phyloP scores from a whole-genome alignment of 1,140 invertebrate species.

The Brachionus calyciflorus region DNA sequence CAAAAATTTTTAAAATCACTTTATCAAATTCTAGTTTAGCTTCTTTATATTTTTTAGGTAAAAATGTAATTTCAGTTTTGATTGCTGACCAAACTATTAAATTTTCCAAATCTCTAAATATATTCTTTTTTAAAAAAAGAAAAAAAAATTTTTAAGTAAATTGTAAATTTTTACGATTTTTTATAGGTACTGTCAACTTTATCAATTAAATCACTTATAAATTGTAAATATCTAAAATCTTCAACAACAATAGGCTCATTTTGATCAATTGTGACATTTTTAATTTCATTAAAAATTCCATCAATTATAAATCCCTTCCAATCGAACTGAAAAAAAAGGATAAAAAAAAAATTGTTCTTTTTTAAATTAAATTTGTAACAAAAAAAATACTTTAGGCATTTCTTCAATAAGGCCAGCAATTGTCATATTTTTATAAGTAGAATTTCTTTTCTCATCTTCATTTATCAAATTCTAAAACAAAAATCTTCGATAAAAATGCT shows the following conservation, averaged over 20 bases:
- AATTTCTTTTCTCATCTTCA: conserved; percentile 33
- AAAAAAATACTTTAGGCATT: conserved; percentile 5
- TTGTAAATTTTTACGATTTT: background rate
- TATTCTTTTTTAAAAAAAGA: background rate
- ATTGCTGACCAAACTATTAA: conserved; percentile 39
- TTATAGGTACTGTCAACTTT: background rate
- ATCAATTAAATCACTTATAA: background rate
- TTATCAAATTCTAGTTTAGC: conserved; percentile 43
- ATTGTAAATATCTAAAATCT: conserved; percentile 9
- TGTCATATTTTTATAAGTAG: conserved; percentile 23
- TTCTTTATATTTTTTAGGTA: conserved; percentile 16
- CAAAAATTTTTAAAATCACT: background rate
- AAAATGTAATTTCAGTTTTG: conserved; percentile 28
- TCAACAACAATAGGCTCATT: conserved; percentile 31
- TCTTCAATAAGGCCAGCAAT: background rate
- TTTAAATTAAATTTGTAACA: background rate
- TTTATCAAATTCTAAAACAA: conserved; percentile 21
- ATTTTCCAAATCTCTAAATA: conserved; percentile 28
- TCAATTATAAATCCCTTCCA: conserved; percentile 30
- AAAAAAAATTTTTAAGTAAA: background rate
- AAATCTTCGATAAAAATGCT: no score
- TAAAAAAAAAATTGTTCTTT: no score
- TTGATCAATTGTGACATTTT: conserved; percentile 4
- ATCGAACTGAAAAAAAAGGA: background rate
- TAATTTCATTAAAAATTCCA: conserved; percentile 29